Evolutionary conservation across 1,140 invertebrate species (phyloP).

Genomic region (Lordiphosa stackelbergi): DNA sequence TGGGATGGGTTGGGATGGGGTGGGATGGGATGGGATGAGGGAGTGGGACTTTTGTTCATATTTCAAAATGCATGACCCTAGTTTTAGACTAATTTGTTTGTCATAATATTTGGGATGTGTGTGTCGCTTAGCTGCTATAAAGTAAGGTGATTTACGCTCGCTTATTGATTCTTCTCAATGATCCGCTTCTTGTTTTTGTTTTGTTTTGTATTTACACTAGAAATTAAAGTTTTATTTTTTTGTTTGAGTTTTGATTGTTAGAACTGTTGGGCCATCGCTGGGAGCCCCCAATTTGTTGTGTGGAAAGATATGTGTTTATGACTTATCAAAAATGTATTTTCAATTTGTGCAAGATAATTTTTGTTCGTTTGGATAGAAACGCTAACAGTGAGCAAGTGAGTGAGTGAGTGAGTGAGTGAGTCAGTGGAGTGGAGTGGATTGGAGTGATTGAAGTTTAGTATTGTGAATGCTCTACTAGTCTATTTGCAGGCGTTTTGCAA

Average conservation of each 20-base stretch:
- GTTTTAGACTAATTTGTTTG: conserved; percentile 13
- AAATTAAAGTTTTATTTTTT: conserved; percentile 42
- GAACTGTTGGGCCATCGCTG: conserved; percentile 33
- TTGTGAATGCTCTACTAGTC: conserved; percentile 45
- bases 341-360: conserved; percentile 53
- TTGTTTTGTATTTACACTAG: conserved; percentile 55
- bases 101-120: conserved; percentile 10
- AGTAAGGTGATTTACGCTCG: conserved; percentile 62
- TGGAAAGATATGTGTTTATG: conserved; percentile 69
- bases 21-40: conserved; percentile 5
- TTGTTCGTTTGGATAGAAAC: conserved; percentile 32
- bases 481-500: conserved; percentile 37
- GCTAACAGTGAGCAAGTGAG: conserved; percentile 25
- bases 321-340: conserved; percentile 51
- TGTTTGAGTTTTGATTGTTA: conserved; percentile 59
- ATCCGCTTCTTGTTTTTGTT: conserved; percentile 11
- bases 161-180: conserved; percentile 37
- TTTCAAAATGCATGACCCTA: conserved; percentile 43
- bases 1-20: conserved; percentile 6
- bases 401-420: conserved; percentile 22
- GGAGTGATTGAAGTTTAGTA: conserved; percentile 43
- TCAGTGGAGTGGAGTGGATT: conserved; percentile 13
- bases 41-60: conserved; percentile 20
- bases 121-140: conserved; percentile 64
- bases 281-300: conserved; percentile 23